phyloP scores from a whole-genome alignment of 2,797 vertebrate species.

The Fistularia tabacaria region DNA sequence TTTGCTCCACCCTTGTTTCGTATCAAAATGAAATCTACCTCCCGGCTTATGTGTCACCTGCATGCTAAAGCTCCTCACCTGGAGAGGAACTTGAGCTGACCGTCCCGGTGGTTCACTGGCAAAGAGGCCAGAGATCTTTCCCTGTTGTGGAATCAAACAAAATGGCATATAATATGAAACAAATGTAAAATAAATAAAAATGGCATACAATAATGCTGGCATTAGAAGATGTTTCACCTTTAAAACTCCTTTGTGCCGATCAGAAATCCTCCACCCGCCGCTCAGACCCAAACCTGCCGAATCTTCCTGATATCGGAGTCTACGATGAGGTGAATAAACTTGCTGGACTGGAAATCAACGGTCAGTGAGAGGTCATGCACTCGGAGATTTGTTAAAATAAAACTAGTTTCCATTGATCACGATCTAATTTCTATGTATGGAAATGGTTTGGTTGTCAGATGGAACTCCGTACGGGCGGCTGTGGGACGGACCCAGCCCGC shows the following conservation, averaged over 20 bases:
- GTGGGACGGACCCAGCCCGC: slow-evolving; percentile 82
- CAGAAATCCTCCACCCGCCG: slow-evolving; percentile 82
- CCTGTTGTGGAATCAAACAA: background rate
- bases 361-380: slow-evolving; percentile 43
- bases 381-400: too few species aligned
- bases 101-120: slow-evolving; percentile 31
- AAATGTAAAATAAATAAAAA: too few species aligned
- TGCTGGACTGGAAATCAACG: slow-evolving; percentile 59
- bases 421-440: slow-evolving; percentile 1
- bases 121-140: too few species aligned
- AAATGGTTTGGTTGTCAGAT: slow-evolving; percentile 61
- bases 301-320: slow-evolving; percentile 77
- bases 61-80: slow-evolving; percentile 7
- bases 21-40: too few species aligned
- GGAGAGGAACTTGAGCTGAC: slow-evolving; percentile 23
- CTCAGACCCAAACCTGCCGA: slow-evolving; percentile 74
- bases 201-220: too few species aligned
- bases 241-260: slow-evolving; percentile 8
- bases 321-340: slow-evolving; percentile 88
- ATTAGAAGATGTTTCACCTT: background rate
- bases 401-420: background rate
- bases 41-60: too few species aligned
- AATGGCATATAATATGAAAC: too few species aligned
- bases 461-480: slow-evolving; percentile 79
- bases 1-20: too few species aligned